Evolutionary conservation across 2,888 invertebrate genomes (phyloP), one percentile per base, ranked within the genome.

Genomic region (Agrilus cyanescens): DNA sequence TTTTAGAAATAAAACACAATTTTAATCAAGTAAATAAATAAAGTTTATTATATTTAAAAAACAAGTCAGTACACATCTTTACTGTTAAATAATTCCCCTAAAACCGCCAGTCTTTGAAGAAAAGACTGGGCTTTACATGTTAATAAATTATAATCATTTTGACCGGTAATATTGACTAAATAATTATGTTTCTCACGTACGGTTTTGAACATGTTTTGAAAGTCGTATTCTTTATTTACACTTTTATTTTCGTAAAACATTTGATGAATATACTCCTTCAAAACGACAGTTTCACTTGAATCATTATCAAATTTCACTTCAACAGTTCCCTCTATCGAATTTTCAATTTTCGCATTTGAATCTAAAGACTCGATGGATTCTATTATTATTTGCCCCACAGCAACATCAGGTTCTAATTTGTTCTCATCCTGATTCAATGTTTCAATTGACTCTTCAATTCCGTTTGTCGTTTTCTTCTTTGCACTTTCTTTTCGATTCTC

Each of bases 61-160:
- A 30, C 31, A 10, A 12, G 8, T 30, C 31, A 7, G 8, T 33
- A 14, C 15, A 33, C 33, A 33, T 33, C 15, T 53, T 46, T 53
- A 45, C 44, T 50, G 47, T 63, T 62, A 57, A 75, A 78, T 69
- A 88, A 82, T 71, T 89, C 87, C 0, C 89, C 88, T 46, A 82
- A 76, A 49, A 87, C 70, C 12, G 85, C 82, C 61, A 88, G 73
- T 57, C 83, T 74, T 62, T 84, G 82, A 46, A 85, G 65, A 63
- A 86, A 89, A 12, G 85, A 81, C 43, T 86, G 88, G 2, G 86
- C 83, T 39, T 80, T 80, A 54, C 93, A 91, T 37, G 81, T 75
- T 43, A 93, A 68, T 12, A 83, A 59, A 46, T 82, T 76, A 62
- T 79, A 85, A 57, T 77, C 76, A 33, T 70, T 61, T 12, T 68